Conservation (phyloP, 2,888 invertebrate species). For the Folsomia candida region DNA sequence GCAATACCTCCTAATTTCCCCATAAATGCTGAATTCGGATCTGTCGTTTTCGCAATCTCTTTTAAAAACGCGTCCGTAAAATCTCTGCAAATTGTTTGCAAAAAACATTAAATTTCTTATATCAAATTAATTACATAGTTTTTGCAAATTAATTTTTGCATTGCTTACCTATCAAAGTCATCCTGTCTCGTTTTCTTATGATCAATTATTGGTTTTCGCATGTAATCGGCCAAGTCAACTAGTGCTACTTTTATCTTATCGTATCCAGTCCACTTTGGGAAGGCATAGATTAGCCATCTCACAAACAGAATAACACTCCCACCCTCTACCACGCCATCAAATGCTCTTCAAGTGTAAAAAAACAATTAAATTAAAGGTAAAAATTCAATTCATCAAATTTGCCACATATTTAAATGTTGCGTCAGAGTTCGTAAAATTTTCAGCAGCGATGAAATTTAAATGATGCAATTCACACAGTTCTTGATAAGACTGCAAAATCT, state of each 20-base stretch:
- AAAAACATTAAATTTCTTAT: too few relatives aligned
- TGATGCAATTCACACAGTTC: too few relatives aligned
- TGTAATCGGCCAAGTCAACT: not conserved
- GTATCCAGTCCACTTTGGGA: not conserved
- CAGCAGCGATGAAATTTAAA: too few relatives aligned
- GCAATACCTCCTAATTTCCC: constrained; percentile 3
- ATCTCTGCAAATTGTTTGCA: too few relatives aligned
- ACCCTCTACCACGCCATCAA: not conserved
- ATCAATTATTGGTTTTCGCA: not conserved
- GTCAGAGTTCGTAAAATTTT: too few relatives aligned
- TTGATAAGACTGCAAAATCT: too few relatives aligned
- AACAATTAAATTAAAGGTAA: too few relatives aligned
- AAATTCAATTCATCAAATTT: too few relatives aligned
- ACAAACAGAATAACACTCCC: not conserved
- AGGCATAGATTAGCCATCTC: not conserved
- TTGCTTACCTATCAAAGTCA: too few relatives aligned
- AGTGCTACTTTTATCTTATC: not conserved
- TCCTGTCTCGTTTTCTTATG: not conserved
- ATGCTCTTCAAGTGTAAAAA: too few relatives aligned
- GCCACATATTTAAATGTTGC: too few relatives aligned
- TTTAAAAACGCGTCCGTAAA: too few relatives aligned
- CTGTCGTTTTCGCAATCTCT: constrained; percentile 16
- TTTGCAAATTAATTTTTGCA: not conserved
- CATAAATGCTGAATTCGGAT: not conserved
- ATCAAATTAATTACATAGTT: not conserved